phyloP scores from a whole-genome alignment of 2,888 invertebrate genomes.

The Apoda limacodes region DNA sequence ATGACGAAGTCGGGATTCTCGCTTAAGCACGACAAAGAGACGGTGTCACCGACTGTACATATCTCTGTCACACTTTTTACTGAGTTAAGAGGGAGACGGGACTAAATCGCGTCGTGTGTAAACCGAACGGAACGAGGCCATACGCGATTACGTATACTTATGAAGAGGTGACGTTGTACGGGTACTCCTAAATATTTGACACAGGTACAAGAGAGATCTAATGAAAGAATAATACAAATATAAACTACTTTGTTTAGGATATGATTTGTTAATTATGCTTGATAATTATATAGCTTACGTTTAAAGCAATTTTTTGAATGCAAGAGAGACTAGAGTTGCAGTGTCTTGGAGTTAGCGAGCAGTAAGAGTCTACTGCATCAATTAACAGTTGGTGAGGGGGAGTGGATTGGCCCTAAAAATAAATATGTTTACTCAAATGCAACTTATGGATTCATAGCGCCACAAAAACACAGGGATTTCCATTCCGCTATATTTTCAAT shows the following conservation, averaged over 20 bases:
- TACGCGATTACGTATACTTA: conserved; percentile 57
- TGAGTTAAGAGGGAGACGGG: no score
- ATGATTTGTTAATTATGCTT: conserved; percentile 66
- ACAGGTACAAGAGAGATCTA: conserved; percentile 71
- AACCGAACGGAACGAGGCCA: no score
- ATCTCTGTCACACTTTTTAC: no score
- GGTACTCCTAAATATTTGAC: no score
- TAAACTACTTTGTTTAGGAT: conserved; percentile 63
- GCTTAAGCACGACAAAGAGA: no score
- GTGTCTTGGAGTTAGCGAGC: conserved; percentile 51
- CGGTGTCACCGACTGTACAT: no score
- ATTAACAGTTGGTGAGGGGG: conserved; percentile 60
- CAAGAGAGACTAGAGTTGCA: conserved; percentile 67
- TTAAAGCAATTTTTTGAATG: conserved; percentile 56
- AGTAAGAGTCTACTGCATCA: conserved; percentile 67
- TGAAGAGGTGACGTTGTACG: no score
- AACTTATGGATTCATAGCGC: neutral
- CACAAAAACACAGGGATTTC: neutral
- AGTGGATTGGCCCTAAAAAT: conserved; percentile 45
- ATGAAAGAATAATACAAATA: conserved; percentile 67
- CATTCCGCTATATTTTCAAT: neutral
- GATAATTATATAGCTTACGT: conserved; percentile 46
- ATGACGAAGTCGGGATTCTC: no score
- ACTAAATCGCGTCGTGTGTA: no score
- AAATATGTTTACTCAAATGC: conserved; percentile 23